Evolutionary conservation across 2,797 vertebrate species (phyloP), one percentile per base, ranked within the genome.

Genomic region (Sebastes miniatus): DNA sequence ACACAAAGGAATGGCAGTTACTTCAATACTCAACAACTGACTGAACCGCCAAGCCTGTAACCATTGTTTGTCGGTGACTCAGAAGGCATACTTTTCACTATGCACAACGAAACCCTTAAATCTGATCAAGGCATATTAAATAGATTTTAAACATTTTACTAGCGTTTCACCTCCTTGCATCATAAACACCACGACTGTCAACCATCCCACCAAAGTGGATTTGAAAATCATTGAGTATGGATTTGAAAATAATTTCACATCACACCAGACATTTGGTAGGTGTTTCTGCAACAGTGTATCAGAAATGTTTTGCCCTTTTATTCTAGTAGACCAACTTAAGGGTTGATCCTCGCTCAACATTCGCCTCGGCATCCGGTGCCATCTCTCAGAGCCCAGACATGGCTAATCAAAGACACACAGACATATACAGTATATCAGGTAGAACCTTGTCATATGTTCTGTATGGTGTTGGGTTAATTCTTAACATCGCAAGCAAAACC

Each of bases 101-200:
- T 65, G 62, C 34, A 31, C 65, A 24, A 54, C 36, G 62, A 66
- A 70, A 66, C 31, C 8, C 50, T 24, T 4, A 24, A 75, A 72
- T 70, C 25, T 56, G 39, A 78, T 80, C 5, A 18, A 63, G 64
- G 18, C 20, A 20, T 77, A 64, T 58, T 18, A 71, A 64, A 68
- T 31, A 56, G 13, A 69, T 69, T 79, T 27, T 6, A 76, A 74
- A 16, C 4, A 4, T 79, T 52, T 65, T 69, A 7, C 9, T 14
- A 8, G 18, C 6, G 54, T 91, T 89, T 82, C 74, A 80, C 18
- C 58, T 43, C 34, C 58, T 89, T 81, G 68, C 79, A 79, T 89
- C 84, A 91, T 71, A 67, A 65, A 77, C 34, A 63, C 29, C 32
- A 66, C 34, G 32, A 36, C 24, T 54, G 22, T 69, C 75, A 32